These are phyloP conservation scores for Melinaea menophilus DNA, from an alignment of 2,888 invertebrate genomes.

Conservation along the genomic window DNA sequence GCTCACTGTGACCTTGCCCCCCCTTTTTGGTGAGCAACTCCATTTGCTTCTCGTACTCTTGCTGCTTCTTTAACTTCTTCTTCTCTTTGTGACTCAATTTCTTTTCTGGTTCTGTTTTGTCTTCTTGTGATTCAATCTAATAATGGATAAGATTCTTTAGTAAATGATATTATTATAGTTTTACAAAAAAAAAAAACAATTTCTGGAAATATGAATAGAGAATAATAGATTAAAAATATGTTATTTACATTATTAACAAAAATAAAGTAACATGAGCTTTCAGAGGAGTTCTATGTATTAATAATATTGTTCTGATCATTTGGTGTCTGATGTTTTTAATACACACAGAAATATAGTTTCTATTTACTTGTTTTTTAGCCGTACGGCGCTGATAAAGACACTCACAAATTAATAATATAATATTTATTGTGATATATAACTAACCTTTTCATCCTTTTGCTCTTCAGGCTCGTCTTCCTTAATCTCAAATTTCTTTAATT, in stretches of 20 bases:
- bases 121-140: slow-evolving; percentile 39
- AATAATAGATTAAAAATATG: too few species aligned
- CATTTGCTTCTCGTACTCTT: slow-evolving; percentile 92
- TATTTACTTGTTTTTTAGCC: too few species aligned
- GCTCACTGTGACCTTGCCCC: slow-evolving; percentile 91
- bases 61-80: slow-evolving; percentile 92
- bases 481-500: slow-evolving; percentile 67
- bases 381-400: too few species aligned
- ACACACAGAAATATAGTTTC: neutral
- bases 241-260: too few species aligned
- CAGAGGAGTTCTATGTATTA: too few species aligned
- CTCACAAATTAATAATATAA: neutral
- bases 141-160: too few species aligned
- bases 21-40: slow-evolving; percentile 91
- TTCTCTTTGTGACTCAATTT: slow-evolving; percentile 94
- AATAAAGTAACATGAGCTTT: too few species aligned
- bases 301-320: too few species aligned
- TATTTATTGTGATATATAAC: neutral
- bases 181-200: slow-evolving; percentile 32
- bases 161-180: neutral
- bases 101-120: slow-evolving; percentile 77
- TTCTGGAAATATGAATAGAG: too few species aligned
- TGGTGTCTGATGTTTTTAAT: too few species aligned
- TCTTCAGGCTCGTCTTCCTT: slow-evolving; percentile 54
- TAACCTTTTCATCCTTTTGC: slow-evolving; percentile 57